phyloP scores from a whole-genome alignment of 2,113 vertebrate genomes.

The Aspiorhynchus laticeps region DNA sequence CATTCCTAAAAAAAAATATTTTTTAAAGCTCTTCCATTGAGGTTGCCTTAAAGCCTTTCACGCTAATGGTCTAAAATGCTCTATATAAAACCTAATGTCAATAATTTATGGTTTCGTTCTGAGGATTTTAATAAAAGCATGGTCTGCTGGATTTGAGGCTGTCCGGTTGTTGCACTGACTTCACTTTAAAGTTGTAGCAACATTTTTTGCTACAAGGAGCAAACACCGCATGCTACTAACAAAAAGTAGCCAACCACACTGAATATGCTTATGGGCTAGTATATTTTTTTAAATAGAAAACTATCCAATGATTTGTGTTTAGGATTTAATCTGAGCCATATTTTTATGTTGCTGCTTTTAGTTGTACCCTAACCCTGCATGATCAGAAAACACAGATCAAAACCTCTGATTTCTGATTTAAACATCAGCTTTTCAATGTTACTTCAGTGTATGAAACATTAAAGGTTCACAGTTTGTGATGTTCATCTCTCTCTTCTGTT shows the following conservation, averaged over 20 bases:
- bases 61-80: slow-evolving; percentile 75
- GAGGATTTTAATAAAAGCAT: slow-evolving; percentile 69
- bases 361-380: neutral
- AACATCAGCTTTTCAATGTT: neutral
- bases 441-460: neutral
- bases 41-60: slow-evolving; percentile 64
- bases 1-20: slow-evolving; percentile 27
- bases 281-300: neutral
- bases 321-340: neutral
- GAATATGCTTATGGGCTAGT: too few relatives aligned
- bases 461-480: neutral
- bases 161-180: slow-evolving; percentile 20
- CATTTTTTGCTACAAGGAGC: neutral
- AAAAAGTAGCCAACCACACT: neutral
- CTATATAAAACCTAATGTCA: slow-evolving; percentile 71
- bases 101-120: slow-evolving; percentile 73
- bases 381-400: too few relatives aligned
- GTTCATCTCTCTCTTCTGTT: slow-evolving; percentile 3
- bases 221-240: neutral
- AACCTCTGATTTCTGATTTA: too few relatives aligned
- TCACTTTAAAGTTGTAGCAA: neutral
- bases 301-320: neutral
- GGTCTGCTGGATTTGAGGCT: slow-evolving; percentile 49
- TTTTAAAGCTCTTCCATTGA: slow-evolving; percentile 34
- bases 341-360: neutral